Conservation (phyloP, 2,797 vertebrate genomes). For the Poeciliopsis presidionis region DNA sequence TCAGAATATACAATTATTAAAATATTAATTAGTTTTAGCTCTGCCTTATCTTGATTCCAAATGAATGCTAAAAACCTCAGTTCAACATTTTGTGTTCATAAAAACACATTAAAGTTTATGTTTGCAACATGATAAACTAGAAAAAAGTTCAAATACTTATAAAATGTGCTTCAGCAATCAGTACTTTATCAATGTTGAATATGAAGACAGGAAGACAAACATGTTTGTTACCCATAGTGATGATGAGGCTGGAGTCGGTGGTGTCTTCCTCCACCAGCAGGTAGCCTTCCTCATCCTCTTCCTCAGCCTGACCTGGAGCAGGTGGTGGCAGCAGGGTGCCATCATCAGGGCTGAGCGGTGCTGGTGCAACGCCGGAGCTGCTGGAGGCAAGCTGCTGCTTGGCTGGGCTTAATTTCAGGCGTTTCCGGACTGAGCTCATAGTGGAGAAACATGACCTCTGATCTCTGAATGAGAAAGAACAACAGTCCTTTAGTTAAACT, state of each 20-base stretch:
- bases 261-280: constrained; percentile 70
- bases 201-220: not conserved
- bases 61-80: too few relatives aligned
- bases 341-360: constrained; percentile 42
- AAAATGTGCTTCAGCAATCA: not conserved
- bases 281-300: constrained; percentile 43
- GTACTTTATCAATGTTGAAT: not conserved
- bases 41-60: too few relatives aligned
- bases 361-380: not conserved
- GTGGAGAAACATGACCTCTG: constrained; percentile 60
- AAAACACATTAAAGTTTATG: not conserved
- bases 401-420: constrained; percentile 42
- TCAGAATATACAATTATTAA: too few relatives aligned
- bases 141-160: not conserved
- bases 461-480: constrained; percentile 24
- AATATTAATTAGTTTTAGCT: too few relatives aligned
- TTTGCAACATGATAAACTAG: not conserved
- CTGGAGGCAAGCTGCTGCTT: not conserved
- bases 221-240: constrained; percentile 70
- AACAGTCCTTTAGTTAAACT: not conserved
- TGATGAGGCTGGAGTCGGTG: constrained; percentile 73
- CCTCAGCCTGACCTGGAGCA: not conserved
- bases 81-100: not conserved
- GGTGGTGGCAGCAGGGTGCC: constrained; percentile 9
- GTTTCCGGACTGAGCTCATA: constrained; percentile 67